Evolutionary conservation across 92 coral and sea anemone species (phyloP).

Genomic region (Actinostola sp.): DNA sequence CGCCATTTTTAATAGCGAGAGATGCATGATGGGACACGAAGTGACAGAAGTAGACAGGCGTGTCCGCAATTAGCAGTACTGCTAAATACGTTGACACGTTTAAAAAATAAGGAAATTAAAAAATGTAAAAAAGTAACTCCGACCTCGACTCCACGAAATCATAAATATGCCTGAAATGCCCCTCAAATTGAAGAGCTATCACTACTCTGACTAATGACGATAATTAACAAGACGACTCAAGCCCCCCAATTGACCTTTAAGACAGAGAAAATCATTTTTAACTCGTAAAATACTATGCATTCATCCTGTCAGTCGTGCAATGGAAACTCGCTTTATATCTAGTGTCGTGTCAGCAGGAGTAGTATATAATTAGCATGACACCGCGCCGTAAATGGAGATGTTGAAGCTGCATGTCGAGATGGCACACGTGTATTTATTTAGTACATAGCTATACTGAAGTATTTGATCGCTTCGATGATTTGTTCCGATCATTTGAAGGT

Average conservation of each 20-base stretch:
- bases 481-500: neutral
- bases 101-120: neutral
- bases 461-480: neutral
- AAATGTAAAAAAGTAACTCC: neutral
- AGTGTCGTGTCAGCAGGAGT: neutral
- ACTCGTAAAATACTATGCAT: neutral
- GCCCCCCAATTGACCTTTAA: slow-evolving; percentile 28
- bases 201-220: neutral
- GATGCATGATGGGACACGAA: too few relatives aligned
- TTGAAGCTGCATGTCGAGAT: neutral
- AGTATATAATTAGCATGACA: neutral
- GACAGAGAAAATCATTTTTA: neutral
- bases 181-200: slow-evolving; percentile 18
- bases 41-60: too few relatives aligned
- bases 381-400: slow-evolving; percentile 14
- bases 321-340: too few relatives aligned
- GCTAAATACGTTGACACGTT: too few relatives aligned
- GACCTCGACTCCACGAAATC: neutral
- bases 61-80: too few relatives aligned
- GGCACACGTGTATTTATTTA: neutral
- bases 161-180: neutral
- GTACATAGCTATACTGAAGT: neutral
- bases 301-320: neutral
- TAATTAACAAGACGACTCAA: slow-evolving; percentile 6
- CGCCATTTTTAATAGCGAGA: too few relatives aligned